These are phyloP conservation scores for Drosophila bipectinata DNA, from an alignment of 1,140 invertebrate species.

Conservation along the genomic window DNA sequence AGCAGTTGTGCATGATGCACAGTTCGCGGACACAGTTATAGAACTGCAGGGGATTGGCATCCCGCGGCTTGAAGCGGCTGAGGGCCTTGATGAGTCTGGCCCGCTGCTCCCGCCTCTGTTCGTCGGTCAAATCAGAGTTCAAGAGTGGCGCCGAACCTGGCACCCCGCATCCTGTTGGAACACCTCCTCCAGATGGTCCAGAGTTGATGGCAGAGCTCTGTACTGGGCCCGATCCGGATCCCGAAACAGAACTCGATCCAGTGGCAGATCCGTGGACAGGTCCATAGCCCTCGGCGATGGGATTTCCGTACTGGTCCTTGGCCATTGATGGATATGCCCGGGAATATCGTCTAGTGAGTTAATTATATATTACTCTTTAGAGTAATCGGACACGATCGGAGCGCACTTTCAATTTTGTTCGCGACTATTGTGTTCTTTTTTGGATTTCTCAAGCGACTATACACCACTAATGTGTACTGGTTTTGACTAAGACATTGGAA, in stretches of 20 bases:
- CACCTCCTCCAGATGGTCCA: too few relatives aligned
- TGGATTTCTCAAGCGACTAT: background rate
- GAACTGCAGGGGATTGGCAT: constrained; percentile 62
- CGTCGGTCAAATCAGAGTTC: background rate
- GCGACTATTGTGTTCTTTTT: background rate
- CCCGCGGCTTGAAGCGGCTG: constrained; percentile 40
- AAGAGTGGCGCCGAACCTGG: too few relatives aligned
- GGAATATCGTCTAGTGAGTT: background rate
- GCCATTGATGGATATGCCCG: constrained; percentile 1
- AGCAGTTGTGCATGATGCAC: constrained; percentile 70
- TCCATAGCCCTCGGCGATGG: background rate
- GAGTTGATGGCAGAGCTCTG: too few relatives aligned
- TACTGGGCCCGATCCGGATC: background rate
- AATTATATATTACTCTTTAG: too few relatives aligned
- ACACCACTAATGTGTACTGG: background rate
- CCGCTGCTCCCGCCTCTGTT: constrained; percentile 37
- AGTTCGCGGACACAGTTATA: constrained; percentile 65
- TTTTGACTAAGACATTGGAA: constrained; percentile 9
- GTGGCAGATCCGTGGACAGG: background rate
- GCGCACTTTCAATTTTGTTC: constrained; percentile 4
- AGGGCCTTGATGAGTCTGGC: constrained; percentile 36
- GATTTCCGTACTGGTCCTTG: background rate
- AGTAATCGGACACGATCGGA: too few relatives aligned
- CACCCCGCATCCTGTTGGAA: too few relatives aligned
- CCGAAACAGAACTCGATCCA: background rate